A percentile compares a stretch with the other conserved stretches of the same genome.
phyloP scores from a whole-genome alignment of 2,888 invertebrate genomes.

The Syrphus vitripennis region DNA sequence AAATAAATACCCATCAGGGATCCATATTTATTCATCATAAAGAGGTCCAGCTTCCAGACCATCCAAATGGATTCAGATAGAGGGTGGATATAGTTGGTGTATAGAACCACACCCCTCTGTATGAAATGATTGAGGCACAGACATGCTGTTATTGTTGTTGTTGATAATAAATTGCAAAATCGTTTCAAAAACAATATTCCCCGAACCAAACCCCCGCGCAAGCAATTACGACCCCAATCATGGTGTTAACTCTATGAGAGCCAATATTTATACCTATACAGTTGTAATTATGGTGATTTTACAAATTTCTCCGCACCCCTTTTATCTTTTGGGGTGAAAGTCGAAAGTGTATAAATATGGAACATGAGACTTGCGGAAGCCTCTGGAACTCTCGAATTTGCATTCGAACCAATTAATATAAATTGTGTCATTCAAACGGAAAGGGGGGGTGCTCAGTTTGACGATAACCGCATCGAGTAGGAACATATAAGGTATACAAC shows the following conservation, averaged over 20 bases:
- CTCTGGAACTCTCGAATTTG: slow-evolving; percentile 29
- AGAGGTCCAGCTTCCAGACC: slow-evolving; percentile 53
- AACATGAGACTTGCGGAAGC: background rate
- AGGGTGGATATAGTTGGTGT: background rate
- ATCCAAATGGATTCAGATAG: background rate
- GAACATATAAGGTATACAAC: background rate
- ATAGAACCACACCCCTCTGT: background rate
- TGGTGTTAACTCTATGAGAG: slow-evolving; percentile 16
- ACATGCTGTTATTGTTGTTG: slow-evolving; percentile 9
- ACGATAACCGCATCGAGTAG: slow-evolving; percentile 37
- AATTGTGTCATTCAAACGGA: slow-evolving; percentile 70
- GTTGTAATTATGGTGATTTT: slow-evolving; percentile 69
- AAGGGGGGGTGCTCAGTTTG: slow-evolving; percentile 67
- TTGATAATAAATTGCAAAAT: slow-evolving; percentile 39
- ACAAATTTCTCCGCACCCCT: slow-evolving; percentile 50
- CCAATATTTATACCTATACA: slow-evolving; percentile 58
- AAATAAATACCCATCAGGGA: slow-evolving; percentile 6
- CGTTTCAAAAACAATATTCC: slow-evolving; percentile 58
- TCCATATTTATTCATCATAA: slow-evolving; percentile 32
- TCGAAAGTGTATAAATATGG: background rate
- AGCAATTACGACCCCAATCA: slow-evolving; percentile 38
- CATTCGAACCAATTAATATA: slow-evolving; percentile 71
- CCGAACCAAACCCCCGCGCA: slow-evolving; percentile 4
- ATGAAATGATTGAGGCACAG: slow-evolving; percentile 3
- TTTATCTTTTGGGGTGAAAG: background rate